Evolutionary conservation across 2,888 invertebrate genomes (phyloP).

Genomic region (Melipona beecheii): DNA sequence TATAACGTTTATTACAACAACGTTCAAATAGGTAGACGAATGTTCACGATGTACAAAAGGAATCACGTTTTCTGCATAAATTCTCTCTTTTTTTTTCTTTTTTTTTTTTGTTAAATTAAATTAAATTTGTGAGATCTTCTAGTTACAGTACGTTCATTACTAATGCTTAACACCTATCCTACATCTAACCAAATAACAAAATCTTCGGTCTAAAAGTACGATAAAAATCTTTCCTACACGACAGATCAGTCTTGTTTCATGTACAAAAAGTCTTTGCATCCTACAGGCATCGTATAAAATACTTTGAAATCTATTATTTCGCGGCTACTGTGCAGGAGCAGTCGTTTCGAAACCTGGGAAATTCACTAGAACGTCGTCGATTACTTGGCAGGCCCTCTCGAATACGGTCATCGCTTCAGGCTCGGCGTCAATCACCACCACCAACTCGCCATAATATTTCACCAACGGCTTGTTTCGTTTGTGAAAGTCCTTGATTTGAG

Average conservation of each 20-base stretch:
- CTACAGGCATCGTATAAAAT: neutral
- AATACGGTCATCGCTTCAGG: conserved; percentile 53
- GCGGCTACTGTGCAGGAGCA: fast-evolving
- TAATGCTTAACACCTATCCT: neutral
- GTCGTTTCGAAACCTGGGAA: neutral
- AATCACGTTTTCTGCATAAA: neutral
- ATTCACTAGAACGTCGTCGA: conserved; percentile 50
- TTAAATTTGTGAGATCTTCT: neutral
- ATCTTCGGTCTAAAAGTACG: neutral
- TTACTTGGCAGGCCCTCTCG: conserved; percentile 52
- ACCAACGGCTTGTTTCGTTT: conserved; percentile 86
- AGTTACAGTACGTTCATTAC: neutral
- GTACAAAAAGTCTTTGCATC: neutral
- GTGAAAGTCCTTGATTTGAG: conserved; percentile 86
- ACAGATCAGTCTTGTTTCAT: neutral
- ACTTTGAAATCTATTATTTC: neutral
- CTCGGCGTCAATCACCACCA: conserved; percentile 65
- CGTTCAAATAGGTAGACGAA: neutral
- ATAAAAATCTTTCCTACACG: neutral
- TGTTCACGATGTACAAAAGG: neutral
- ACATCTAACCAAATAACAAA: conserved; percentile 11
- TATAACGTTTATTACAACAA: conserved; percentile 16
- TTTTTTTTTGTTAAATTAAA: neutral
- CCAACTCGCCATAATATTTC: conserved; percentile 82
- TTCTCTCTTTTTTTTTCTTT: neutral